Evolutionary conservation across 1,140 invertebrate species (phyloP).

Genomic region (Cardiocondyla obscurior): DNA sequence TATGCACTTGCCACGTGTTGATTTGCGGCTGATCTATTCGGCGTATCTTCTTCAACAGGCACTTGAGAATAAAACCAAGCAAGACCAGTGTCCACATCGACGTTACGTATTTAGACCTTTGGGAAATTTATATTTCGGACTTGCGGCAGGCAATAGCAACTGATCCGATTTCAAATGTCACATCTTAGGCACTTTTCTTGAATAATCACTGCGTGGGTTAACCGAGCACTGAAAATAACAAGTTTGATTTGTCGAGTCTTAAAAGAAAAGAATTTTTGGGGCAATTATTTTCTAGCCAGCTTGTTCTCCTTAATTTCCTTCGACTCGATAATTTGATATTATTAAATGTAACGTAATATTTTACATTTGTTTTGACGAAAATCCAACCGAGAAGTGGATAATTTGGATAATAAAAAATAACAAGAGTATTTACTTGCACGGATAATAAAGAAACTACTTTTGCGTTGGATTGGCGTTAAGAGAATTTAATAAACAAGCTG

Average conservation of each 20-base stretch:
- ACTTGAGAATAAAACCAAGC: constrained; percentile 67
- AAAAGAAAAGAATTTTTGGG: background rate
- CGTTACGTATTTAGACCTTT: background rate
- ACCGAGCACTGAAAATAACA: background rate
- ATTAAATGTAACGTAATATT: no score
- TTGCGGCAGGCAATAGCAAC: background rate
- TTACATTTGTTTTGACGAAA: no score
- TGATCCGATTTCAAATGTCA: background rate
- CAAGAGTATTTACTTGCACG: no score
- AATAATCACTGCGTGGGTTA: background rate
- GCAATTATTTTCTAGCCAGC: background rate
- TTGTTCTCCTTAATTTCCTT: background rate
- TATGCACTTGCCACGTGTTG: background rate
- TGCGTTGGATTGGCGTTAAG: no score
- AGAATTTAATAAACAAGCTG: no score
- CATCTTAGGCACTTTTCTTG: background rate
- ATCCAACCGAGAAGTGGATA: no score
- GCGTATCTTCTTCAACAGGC: constrained; percentile 65
- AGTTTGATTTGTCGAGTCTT: background rate
- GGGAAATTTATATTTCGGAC: background rate
- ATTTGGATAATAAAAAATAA: background rate
- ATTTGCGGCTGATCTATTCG: constrained; percentile 36
- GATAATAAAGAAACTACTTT: no score
- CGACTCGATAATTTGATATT: background rate
- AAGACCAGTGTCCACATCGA: constrained; percentile 73